These are phyloP conservation scores for Aproaerema taeniolella DNA, from an alignment of 2,888 invertebrate species.

Conservation along the genomic window DNA sequence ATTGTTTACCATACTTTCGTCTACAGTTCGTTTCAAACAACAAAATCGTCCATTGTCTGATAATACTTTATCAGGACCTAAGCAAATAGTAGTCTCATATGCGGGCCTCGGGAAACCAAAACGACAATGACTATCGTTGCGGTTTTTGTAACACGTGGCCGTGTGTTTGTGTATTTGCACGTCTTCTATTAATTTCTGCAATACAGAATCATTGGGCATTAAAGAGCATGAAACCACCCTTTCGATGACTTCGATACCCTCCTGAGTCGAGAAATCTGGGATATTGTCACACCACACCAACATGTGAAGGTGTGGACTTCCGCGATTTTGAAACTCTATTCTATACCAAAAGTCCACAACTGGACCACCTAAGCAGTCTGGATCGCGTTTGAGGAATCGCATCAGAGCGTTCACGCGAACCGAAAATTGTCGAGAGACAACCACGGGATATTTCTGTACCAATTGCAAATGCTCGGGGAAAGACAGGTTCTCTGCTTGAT, in stretches of 20 bases:
- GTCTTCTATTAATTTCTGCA: slow-evolving; percentile 12
- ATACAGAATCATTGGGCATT: not conserved
- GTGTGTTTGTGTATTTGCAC: slow-evolving; percentile 27
- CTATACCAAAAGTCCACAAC: slow-evolving; percentile 12
- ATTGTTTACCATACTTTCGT: slow-evolving; percentile 31
- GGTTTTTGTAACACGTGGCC: slow-evolving; percentile 23
- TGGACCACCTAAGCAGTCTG: slow-evolving; percentile 1
- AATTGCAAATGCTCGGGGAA: slow-evolving; percentile 15
- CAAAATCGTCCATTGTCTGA: slow-evolving; percentile 33
- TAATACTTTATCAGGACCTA: slow-evolving; percentile 30
- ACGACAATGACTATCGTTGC: slow-evolving; percentile 17
- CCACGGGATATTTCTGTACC: slow-evolving; percentile 19
- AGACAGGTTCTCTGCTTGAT: slow-evolving; percentile 14
- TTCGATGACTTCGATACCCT: slow-evolving; percentile 20
- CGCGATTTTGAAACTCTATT: slow-evolving; percentile 14
- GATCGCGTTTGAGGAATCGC: not conserved
- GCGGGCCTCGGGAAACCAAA: slow-evolving; percentile 25
- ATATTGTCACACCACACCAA: slow-evolving; percentile 25
- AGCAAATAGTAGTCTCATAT: slow-evolving; percentile 25
- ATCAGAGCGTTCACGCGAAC: slow-evolving; percentile 23
- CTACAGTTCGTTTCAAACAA: slow-evolving; percentile 25
- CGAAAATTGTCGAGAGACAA: slow-evolving; percentile 26
- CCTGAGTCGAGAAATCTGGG: slow-evolving; percentile 19
- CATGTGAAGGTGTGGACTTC: slow-evolving; percentile 15
- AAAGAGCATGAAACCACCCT: slow-evolving; percentile 26